Base-by-base conservation (phyloP, 2,113 vertebrate genomes). In the Oxyruncus cristatus region DNA sequence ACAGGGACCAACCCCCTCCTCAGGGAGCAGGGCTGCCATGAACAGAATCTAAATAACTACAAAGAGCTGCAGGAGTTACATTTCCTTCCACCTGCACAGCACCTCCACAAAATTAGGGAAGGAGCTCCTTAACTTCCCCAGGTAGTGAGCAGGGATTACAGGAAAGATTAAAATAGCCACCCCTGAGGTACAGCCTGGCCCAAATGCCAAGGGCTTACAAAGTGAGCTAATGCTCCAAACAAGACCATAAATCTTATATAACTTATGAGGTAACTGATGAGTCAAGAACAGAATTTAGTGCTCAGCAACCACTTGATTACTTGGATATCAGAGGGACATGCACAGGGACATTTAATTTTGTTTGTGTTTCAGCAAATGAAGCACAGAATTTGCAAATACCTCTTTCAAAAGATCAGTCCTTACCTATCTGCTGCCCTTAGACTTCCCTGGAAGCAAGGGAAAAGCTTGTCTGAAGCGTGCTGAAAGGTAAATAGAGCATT, bases 151-250 rank as follows among this genome's bases (percentile, higher is more conserved):
- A 76, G 15, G 13, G 59, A 87, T 50, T n/a, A 35, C 1, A 76
- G 72, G 58, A 71, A 35, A 58, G 89, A 86, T 24, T 85, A 41
- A 85, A 95, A 62, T 74, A 97, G 89, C 93, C 88, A 5, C 79
- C 61, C 35, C 72, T 75, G 87, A 58, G 90, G 89, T 70, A 71
- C 88, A 86, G 76, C 81, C 89, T 77, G 39, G 87, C 87, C 93
- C 95, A 68, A 35, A 46, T 42, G 68, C 91, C 91, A 85, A 46
- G 47, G 84, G 93, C 95, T 97, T 95, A 95, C 83, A 92, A 97
- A 94, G 76, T 97, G 97, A 98, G 95, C 83, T 97, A 96, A 97
- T 93, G 89, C 79, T 82, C 93, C 74, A 88, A 97, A 81, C 35
- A 55, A 67, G 86, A 91, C 77, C 52, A 12, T 33, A 74, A 9